Evolutionary conservation across 2,888 invertebrate genomes (phyloP).

Genomic region (Rhorus exstirpatorius): DNA sequence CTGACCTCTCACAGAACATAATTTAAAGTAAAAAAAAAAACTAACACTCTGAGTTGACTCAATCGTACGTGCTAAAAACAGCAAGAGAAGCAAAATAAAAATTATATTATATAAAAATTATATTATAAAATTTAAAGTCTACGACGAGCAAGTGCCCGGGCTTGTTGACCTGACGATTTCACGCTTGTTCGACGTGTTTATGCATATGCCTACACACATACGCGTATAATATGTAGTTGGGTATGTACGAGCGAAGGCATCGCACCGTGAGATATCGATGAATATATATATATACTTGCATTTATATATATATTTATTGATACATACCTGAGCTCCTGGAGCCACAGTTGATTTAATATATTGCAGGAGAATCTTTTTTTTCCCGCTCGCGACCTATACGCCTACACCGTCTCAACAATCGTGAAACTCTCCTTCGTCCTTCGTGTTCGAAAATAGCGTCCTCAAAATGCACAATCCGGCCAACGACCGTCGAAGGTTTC

Average conservation of each 20-base stretch:
- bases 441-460: conserved; percentile 52
- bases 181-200: conserved; percentile 27
- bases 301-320: conserved; percentile 18
- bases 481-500: conserved; percentile 44
- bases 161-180: conserved; percentile 51
- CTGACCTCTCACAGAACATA: too few species aligned
- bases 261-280: conserved; percentile 27
- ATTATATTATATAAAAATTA: too few species aligned
- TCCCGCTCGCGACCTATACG: conserved; percentile 39
- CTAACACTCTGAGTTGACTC: too few species aligned
- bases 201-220: conserved; percentile 17
- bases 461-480: conserved; percentile 38
- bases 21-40: too few species aligned
- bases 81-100: conserved; percentile 3
- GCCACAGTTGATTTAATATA: conserved; percentile 44
- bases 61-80: conserved; percentile 9
- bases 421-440: conserved; percentile 49
- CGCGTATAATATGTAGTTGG: not conserved
- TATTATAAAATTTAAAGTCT: conserved; percentile 56
- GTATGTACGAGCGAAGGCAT: conserved; percentile 6
- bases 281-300: conserved; percentile 42
- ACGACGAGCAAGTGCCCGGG: conserved; percentile 7
- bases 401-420: conserved; percentile 40
- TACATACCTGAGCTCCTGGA: conserved; percentile 8
- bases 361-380: conserved; percentile 27